Base-by-base conservation (phyloP, 2,888 invertebrate genomes). In the Harpalus rubripes region DNA sequence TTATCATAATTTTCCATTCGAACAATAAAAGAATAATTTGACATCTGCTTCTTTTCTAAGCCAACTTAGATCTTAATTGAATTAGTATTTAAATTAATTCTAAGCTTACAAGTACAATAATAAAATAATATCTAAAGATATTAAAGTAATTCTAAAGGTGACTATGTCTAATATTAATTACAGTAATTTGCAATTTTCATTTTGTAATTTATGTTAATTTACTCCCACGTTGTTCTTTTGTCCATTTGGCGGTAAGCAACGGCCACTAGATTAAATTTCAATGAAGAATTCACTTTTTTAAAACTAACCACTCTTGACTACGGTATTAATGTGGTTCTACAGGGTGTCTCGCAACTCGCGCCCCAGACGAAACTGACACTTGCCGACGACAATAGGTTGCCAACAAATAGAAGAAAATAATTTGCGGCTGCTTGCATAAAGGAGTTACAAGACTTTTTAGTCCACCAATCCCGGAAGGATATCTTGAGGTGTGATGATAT, bases 21-120 rank as follows among this genome's bases (percentile, higher is more conserved):
- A 79, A 84, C 76, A 84, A 84, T 84, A 84, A 84, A 79, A 84
- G 84, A 84, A 84, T 84, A 79, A 79, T 79, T 63, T 84, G 84
- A 79, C 79, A 84, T 78, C 84, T 84, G 78, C 79, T 84, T 44
- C 58, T 84, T 84, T 81, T 68, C 79, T 79, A 56, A 56, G 41
- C 56, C 56, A 44, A 65, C 58, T 76, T 4, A 22, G 56, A 16
- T 63, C 63, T 32, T 84, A 84, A 84, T 84, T 84, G 56, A 84
- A 84, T 84, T 84, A 84, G 56, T 84, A 84, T 84, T 84, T 65
- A 84, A 84, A 84, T 84, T 61, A 80, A 80, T 61, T 56, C 78
- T 15, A 56, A 16, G 56, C 10, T 1, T 58, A 78, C 76, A 76
- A 22, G 7, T 52, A 52, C 78, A 58, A 74, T 58, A 32, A 78